phyloP scores from a whole-genome alignment of 2,888 invertebrate genomes.

The Stictocephala bisonia region DNA sequence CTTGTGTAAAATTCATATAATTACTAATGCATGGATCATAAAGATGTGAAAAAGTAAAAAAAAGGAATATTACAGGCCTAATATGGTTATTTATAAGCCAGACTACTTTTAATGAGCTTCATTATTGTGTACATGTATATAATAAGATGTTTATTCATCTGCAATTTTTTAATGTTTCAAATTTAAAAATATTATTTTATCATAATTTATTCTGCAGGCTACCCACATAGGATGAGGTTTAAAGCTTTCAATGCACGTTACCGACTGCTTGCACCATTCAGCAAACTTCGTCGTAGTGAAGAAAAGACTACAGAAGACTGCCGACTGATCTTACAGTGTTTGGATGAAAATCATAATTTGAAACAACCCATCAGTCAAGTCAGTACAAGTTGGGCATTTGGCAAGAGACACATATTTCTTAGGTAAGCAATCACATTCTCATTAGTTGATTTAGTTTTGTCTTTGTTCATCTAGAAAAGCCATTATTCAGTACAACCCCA shows the following conservation, averaged over 20 bases:
- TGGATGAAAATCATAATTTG: slow-evolving; percentile 59
- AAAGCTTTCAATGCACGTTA: slow-evolving; percentile 91
- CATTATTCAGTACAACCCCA: no score
- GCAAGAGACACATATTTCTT: slow-evolving; percentile 92
- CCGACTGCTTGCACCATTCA: slow-evolving; percentile 85
- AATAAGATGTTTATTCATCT: neutral
- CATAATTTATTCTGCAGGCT: slow-evolving; percentile 67
- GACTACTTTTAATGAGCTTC: no score
- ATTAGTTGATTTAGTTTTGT: no score
- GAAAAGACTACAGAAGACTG: slow-evolving; percentile 82
- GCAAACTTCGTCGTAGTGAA: slow-evolving; percentile 72
- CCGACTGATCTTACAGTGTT: slow-evolving; percentile 74
- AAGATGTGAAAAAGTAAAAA: no score
- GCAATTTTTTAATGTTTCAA: neutral
- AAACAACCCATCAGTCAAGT: slow-evolving; percentile 54
- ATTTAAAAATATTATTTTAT: neutral
- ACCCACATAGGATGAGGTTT: slow-evolving; percentile 94
- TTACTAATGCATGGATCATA: no score
- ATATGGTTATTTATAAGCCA: no score
- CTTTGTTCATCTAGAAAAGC: no score
- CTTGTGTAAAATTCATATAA: no score
- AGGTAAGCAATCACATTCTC: no score
- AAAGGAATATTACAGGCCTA: no score
- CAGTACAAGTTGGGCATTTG: slow-evolving; percentile 82
- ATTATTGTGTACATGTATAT: neutral